phyloP scores from a whole-genome alignment of 2,113 vertebrate genomes.

The Isurus oxyrinchus region DNA sequence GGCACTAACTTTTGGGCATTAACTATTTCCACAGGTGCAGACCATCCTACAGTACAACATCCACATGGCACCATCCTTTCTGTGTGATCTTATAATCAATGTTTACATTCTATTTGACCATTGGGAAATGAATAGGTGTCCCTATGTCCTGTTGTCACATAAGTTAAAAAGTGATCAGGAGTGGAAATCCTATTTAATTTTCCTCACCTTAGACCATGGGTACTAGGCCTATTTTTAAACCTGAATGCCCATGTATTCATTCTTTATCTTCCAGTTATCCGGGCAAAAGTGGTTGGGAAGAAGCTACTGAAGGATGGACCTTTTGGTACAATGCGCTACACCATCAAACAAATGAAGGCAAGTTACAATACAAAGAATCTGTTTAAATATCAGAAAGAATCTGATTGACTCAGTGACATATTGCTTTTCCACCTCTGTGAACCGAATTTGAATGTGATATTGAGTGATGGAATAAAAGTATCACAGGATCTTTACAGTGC shows the following conservation, averaged over 20 bases:
- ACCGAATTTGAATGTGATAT: background rate
- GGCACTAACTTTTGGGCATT: background rate
- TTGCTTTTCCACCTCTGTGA: background rate
- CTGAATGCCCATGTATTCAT: conserved; percentile 24
- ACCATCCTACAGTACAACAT: background rate
- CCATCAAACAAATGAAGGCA: conserved; percentile 96
- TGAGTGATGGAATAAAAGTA: background rate
- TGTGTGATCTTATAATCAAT: background rate
- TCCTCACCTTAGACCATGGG: background rate
- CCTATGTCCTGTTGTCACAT: background rate
- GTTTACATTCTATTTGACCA: background rate
- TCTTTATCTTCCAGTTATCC: conserved; percentile 71
- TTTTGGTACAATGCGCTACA: conserved; percentile 87
- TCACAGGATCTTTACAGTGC: too few species aligned
- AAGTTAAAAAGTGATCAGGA: background rate
- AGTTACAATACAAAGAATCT: conserved; percentile 40
- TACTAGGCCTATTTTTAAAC: background rate
- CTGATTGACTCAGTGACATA: too few species aligned
- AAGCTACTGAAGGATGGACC: conserved; percentile 86
- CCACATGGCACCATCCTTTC: background rate
- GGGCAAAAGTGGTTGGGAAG: conserved; percentile 94
- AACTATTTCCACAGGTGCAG: background rate
- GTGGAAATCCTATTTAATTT: background rate
- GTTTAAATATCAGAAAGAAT: background rate
- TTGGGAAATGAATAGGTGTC: background rate